phyloP scores from a whole-genome alignment of 2,113 vertebrate species.

The Fregetta grallaria region DNA sequence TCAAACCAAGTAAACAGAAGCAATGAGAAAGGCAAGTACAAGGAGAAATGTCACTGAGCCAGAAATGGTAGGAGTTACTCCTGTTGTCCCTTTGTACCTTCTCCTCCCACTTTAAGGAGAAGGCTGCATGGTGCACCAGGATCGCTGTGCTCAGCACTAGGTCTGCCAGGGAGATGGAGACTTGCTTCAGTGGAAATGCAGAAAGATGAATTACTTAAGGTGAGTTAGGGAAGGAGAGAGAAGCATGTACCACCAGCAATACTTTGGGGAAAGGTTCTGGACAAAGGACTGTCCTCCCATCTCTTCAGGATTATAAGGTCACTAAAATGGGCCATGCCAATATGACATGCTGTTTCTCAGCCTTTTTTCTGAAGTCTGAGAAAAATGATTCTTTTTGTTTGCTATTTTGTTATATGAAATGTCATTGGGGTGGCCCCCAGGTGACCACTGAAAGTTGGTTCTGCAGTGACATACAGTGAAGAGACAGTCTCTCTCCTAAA shows the following conservation, averaged over 20 bases:
- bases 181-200: background rate
- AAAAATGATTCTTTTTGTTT: background rate
- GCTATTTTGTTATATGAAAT: background rate
- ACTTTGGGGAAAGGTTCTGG: background rate
- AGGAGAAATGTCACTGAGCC: background rate
- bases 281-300: background rate
- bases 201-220: background rate
- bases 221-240: background rate
- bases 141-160: rapidly evolving
- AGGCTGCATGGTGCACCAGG: background rate
- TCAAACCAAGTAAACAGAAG: background rate
- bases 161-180: rapidly evolving
- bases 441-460: background rate
- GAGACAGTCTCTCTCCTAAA: background rate
- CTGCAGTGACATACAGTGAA: background rate
- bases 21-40: background rate
- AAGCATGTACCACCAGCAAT: background rate
- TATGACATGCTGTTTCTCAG: background rate
- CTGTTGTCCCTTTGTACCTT: background rate
- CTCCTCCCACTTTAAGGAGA: background rate
- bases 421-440: background rate
- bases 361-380: background rate
- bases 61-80: background rate
- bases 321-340: background rate
- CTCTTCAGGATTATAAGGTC: background rate